Base-by-base conservation (phyloP, 2,797 vertebrate species). In the Psittacula derbiana region DNA sequence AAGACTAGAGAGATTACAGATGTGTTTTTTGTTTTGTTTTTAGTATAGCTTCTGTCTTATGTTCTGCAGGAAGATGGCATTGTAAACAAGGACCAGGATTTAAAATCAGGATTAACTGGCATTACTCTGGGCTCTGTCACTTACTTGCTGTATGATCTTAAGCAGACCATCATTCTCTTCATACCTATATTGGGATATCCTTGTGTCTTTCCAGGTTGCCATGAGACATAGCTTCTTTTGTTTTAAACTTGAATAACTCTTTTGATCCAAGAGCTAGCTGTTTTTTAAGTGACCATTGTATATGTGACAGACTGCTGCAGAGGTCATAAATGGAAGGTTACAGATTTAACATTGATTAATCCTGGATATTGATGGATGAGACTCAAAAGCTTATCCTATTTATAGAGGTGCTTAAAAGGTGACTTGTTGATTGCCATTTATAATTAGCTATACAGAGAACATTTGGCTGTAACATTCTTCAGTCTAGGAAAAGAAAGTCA, bases 351-450 rank as follows among this genome's bases (percentile, higher is more conserved):
- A 5, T 62, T 86, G 40, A 80, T 92, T 93, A 92, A 88, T 86
- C 75, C 49, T 4, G 7, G 4, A 8, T 90, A 86, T 61, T 88
- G 84, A 60, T 70, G 43, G 69, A 69, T 69, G 55, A 88, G 75
- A 82, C 75, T 94, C 58, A 58, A 66, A 95, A 91, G 89, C 76
- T 88, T 88, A 93, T 92, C 79, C 30, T 75, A 94, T 90, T 93
- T 96, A 89, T 74, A 85, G 88, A 80, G 30, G 53, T 69, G 25
- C 58, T 95, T 94, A 91, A 88, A 89, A 90, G 92, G 75, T 92
- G 85, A 78, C 43, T 80, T 86, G 66, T 47, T 91, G 50, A 79
- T 92, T 40, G 31, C 62, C 23, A 23, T 80, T 85, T 93, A 85
- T 80, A 95, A 80, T 72, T 69, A 79, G 21, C 41, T 86, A 57